A percentile compares a stretch with the other conserved stretches of the same genome.
These are phyloP conservation scores for Eupsittula cactorum DNA, from an alignment of 2,113 vertebrate genomes.

Conservation along the genomic window DNA sequence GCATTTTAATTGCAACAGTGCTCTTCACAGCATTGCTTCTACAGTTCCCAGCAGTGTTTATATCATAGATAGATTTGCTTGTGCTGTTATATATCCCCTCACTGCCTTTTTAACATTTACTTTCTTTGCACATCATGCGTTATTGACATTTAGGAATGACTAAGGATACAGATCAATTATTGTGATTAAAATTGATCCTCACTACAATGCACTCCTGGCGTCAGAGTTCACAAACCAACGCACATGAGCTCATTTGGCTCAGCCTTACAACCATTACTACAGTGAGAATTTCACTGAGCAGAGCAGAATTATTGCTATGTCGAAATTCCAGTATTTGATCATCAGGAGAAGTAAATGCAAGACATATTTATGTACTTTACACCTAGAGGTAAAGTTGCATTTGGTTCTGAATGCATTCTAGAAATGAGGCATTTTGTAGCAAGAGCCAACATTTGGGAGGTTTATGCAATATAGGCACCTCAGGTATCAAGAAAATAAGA, in stretches of 20 bases:
- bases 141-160: neutral
- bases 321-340: neutral
- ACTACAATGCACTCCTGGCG: neutral
- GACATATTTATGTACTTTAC: neutral
- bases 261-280: neutral
- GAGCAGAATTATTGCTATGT: neutral
- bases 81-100: neutral
- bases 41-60: neutral
- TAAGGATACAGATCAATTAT: conserved; percentile 48
- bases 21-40: neutral
- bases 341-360: neutral
- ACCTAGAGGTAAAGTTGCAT: neutral
- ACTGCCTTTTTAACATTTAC: neutral
- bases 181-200: conserved; percentile 55
- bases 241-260: neutral
- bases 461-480: neutral
- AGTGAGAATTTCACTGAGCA: neutral
- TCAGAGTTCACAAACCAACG: neutral
- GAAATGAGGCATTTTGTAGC: neutral
- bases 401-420: neutral
- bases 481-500: neutral
- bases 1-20: neutral
- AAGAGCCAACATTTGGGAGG: neutral
- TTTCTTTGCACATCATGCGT: neutral
- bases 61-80: neutral